phyloP scores from a whole-genome alignment of 1,140 invertebrate genomes.

The Drosophila saltans region DNA sequence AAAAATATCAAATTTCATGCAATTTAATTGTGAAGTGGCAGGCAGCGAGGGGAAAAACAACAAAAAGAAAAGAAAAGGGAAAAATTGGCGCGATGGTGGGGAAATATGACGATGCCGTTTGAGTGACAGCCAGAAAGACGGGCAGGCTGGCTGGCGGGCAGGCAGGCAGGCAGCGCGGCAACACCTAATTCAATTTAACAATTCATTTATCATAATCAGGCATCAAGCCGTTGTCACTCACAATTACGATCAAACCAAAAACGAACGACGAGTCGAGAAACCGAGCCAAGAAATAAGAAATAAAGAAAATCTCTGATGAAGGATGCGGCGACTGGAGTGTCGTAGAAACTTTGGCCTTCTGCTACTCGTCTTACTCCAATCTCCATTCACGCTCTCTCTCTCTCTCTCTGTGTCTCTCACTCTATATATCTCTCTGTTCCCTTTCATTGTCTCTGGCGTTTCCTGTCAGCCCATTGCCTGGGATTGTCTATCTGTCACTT shows the following conservation, averaged over 20 bases:
- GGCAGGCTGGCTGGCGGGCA: constrained; percentile 7
- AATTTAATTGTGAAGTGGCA: constrained; percentile 75
- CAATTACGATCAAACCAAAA: constrained; percentile 71
- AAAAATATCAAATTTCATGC: constrained; percentile 82
- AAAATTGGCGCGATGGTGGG: constrained; percentile 6
- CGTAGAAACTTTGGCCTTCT: constrained; percentile 45
- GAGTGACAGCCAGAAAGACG: constrained; percentile 65
- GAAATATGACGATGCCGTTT: constrained; percentile 61
- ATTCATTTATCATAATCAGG: constrained; percentile 82
- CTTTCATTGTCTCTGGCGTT: constrained; percentile 47
- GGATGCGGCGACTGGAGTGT: constrained; percentile 37
- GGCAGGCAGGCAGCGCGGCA: constrained; percentile 38
- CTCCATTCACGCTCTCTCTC: background rate
- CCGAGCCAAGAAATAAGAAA: constrained; percentile 39
- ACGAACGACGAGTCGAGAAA: constrained; percentile 18
- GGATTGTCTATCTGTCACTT: constrained; percentile 73
- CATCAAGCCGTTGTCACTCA: constrained; percentile 81
- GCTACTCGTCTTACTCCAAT: constrained; percentile 58
- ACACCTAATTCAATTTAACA: constrained; percentile 82
- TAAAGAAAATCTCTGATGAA: constrained; percentile 32
- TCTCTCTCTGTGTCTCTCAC: background rate
- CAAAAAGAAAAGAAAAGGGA: constrained; percentile 18
- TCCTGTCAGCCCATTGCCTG: constrained; percentile 52
- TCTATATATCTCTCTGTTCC: background rate
- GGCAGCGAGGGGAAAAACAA: constrained; percentile 28